Evolutionary conservation across 2,113 vertebrate genomes (phyloP), one percentile per base, ranked within the genome.

Genomic region (Ophiodon elongatus): DNA sequence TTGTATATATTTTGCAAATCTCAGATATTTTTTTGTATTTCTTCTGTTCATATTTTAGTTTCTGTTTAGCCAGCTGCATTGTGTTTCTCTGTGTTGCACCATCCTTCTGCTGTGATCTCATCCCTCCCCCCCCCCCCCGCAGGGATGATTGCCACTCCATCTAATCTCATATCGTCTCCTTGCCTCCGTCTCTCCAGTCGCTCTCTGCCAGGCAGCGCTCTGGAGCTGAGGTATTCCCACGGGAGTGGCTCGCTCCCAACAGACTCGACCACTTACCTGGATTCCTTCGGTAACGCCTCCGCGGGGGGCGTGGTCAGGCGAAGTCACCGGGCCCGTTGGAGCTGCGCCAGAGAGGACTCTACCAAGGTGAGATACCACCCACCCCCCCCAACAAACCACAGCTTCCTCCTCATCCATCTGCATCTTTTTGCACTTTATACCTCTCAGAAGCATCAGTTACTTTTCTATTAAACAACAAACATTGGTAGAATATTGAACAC

Each of bases 211-310:
- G 97, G 97, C 33, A 98, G 97, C 72, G 97, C 96, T 77, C 92
- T 97, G 89, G 97, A 98, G 89, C 89, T 98, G 75, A 95, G 97
- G 78, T 98, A 98, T 80, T 97, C 96, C 82, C 97, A 98, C 66
- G 95, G 94, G 37, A 88, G 95, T 23, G 95, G 97, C 73, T 92
- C 96, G 91, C 88, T 97, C 90, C 73, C 93, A 52, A 52, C 94
- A 19, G 96, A 97, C 39, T 96, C 96, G 92, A 92, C 93, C 74
- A 76, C 94, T 62, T 96, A 97, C 77, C 90, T 97, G 87, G 97
- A 98, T 78, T 94, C 96, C 87, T 98, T 98, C 7, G 90, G 95
- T 60, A 95, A 94, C 77, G 85, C 95, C 54, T 92, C 96, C 25
- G 86, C 94, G 6, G 95, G 95, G 45, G 94, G 95, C 11, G 94